A percentile compares a stretch with the other conserved stretches of the same genome.
phyloP scores from a whole-genome alignment of 2,113 vertebrate species.

The Phylloscopus trochiloides region DNA sequence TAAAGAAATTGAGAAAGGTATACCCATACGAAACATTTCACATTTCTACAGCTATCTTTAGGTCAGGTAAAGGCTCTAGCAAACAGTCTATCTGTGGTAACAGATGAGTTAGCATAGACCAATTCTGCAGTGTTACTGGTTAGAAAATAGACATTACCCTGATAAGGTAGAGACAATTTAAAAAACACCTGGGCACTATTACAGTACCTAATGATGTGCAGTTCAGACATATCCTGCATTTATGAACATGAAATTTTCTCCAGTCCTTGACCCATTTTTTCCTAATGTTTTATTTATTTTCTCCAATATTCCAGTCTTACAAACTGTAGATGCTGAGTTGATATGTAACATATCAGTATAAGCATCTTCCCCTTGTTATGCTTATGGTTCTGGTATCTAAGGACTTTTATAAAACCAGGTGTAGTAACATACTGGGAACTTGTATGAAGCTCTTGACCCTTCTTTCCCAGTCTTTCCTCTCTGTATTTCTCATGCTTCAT shows the following conservation, averaged over 20 bases:
- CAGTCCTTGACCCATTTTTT: neutral
- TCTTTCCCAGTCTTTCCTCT: neutral
- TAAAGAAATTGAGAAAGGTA: neutral
- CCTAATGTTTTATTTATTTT: neutral
- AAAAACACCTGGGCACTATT: neutral
- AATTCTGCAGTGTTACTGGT: neutral
- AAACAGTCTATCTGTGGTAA: neutral
- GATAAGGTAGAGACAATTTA: neutral
- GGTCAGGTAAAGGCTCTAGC: neutral
- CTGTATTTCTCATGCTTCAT: neutral
- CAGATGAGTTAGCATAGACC: neutral
- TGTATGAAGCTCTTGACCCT: neutral
- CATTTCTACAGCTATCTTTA: neutral
- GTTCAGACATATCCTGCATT: neutral
- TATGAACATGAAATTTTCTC: neutral
- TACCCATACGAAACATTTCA: neutral
- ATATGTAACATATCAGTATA: neutral
- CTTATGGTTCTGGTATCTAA: neutral
- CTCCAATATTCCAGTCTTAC: neutral
- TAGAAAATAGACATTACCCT: neutral
- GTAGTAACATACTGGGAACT: neutral
- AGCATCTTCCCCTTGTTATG: neutral
- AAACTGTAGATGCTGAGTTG: neutral
- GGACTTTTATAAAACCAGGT: neutral
- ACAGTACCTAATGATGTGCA: neutral